These are phyloP conservation scores for Xanthia icteritia DNA, from an alignment of 2,888 invertebrate genomes.

Conservation along the genomic window DNA sequence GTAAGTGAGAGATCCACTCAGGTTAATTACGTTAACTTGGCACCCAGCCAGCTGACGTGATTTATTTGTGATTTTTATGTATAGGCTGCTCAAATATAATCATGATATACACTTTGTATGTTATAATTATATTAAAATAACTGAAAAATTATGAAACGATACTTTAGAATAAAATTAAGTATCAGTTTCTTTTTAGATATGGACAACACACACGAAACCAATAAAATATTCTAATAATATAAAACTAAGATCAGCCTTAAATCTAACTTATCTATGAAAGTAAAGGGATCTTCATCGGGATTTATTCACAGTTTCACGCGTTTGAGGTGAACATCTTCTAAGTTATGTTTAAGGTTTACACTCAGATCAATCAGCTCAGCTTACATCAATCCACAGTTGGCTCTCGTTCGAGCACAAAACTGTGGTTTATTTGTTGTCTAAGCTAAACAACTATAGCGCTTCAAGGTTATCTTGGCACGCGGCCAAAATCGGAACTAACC, in stretches of 20 bases:
- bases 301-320: neutral
- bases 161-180: neutral
- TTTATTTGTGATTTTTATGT: slow-evolving; percentile 45
- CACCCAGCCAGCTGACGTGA: slow-evolving; percentile 35
- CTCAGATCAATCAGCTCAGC: neutral
- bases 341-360: too few relatives aligned
- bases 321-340: neutral
- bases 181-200: neutral
- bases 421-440: neutral
- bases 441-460: neutral
- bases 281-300: neutral
- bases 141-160: neutral
- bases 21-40: slow-evolving; percentile 44
- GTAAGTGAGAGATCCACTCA: slow-evolving; percentile 48
- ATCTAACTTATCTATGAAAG: neutral
- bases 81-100: neutral
- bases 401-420: neutral
- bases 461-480: neutral
- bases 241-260: neutral
- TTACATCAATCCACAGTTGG: neutral
- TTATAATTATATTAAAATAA: neutral
- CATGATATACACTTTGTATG: neutral
- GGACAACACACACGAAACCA: neutral
- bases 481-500: neutral
- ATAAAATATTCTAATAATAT: neutral